A percentile compares a stretch with the other conserved stretches of the same genome.
Conservation (phyloP, 2,888 invertebrate species). For the Synanthedon vespiformis region DNA sequence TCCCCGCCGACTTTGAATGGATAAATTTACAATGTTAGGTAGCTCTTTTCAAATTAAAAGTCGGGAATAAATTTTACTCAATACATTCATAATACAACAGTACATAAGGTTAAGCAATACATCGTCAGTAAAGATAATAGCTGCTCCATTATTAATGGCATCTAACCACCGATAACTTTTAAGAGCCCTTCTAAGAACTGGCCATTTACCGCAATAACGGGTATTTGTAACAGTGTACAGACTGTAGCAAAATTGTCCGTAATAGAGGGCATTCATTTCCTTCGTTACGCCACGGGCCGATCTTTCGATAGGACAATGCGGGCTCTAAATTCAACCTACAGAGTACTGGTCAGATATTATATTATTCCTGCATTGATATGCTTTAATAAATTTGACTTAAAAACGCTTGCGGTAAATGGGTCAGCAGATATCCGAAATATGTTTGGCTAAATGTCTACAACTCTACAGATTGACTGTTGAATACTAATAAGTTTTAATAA, state of each 20-base stretch:
- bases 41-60: too few species aligned
- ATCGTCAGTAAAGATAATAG: too few species aligned
- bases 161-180: conserved; percentile 6
- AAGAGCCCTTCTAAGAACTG: conserved; percentile 23
- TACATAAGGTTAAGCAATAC: too few species aligned
- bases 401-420: conserved; percentile 58
- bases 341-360: conserved; percentile 42
- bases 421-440: conserved; percentile 47
- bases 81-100: too few species aligned
- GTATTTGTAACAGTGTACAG: conserved; percentile 15
- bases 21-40: too few species aligned
- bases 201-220: conserved; percentile 24
- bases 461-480: conserved; percentile 16
- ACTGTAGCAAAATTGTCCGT: background rate
- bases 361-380: conserved; percentile 57
- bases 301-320: conserved; percentile 46
- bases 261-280: conserved; percentile 9
- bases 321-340: conserved; percentile 53
- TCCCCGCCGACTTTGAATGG: too few species aligned
- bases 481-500: background rate
- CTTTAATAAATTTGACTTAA: conserved; percentile 57
- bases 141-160: too few species aligned
- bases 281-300: conserved; percentile 23
- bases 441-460: conserved; percentile 27
- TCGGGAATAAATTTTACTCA: too few species aligned